Evolutionary conservation across 2,888 invertebrate genomes (phyloP).

Genomic region (Brachypalpus laphriformis): DNA sequence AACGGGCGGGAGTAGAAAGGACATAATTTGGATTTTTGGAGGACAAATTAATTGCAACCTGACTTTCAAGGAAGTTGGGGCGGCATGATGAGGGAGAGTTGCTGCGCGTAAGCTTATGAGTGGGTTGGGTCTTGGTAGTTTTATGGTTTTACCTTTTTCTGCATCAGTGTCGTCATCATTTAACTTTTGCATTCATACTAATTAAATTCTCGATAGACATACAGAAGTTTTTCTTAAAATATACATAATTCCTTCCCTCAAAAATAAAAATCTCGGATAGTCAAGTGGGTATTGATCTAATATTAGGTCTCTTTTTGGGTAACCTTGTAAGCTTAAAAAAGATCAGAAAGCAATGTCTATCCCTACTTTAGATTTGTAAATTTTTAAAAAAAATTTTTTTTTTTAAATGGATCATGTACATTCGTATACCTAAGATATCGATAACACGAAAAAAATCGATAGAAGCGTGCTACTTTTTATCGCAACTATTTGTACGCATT

Average conservation of each 20-base stretch:
- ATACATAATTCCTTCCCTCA: neutral
- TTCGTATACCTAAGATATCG: too few relatives aligned
- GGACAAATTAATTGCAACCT: conserved; percentile 31
- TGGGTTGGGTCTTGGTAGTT: neutral
- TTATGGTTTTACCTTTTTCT: neutral
- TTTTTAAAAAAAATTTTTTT: too few relatives aligned
- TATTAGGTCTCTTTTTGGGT: too few relatives aligned
- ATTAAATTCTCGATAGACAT: neutral
- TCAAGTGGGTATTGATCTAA: too few relatives aligned
- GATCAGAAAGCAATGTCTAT: too few relatives aligned
- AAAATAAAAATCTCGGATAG: neutral
- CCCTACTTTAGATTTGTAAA: too few relatives aligned
- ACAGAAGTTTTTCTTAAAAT: neutral
- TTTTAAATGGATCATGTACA: too few relatives aligned
- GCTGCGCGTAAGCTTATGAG: neutral
- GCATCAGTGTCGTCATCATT: neutral
- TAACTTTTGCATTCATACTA: too few relatives aligned
- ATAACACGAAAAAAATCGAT: too few relatives aligned
- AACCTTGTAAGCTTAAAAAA: too few relatives aligned
- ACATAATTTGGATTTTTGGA: neutral
- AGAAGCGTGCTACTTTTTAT: too few relatives aligned
- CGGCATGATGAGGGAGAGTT: neutral
- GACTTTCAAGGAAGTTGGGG: conserved; percentile 9
- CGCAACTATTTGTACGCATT: too few relatives aligned
- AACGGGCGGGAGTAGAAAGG: neutral